These are phyloP conservation scores for Tapirus terrestris DNA, from an alignment of 2,113 vertebrate genomes.

Conservation along the genomic window DNA sequence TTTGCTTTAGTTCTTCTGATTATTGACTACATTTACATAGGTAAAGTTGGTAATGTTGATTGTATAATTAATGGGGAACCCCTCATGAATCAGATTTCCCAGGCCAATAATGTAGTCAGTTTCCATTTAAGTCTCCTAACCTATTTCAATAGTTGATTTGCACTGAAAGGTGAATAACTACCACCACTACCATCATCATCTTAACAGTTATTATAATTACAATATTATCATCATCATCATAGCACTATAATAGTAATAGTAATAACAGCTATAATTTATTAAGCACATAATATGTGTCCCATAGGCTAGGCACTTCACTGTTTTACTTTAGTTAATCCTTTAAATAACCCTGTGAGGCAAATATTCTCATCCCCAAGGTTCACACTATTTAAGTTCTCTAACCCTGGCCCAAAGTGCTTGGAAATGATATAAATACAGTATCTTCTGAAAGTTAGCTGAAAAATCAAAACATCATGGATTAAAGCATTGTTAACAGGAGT, in stretches of 20 bases:
- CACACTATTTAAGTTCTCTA: background rate
- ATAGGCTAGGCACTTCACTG: background rate
- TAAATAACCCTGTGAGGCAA: background rate
- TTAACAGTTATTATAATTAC: background rate
- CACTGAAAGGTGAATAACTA: background rate
- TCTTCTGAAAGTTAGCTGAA: background rate
- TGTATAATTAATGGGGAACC: background rate
- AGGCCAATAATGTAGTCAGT: background rate
- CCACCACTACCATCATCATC: background rate
- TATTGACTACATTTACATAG: background rate
- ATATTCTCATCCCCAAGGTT: background rate
- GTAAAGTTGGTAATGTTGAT: background rate
- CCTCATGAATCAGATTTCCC: background rate
- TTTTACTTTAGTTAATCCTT: background rate
- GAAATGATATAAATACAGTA: slow-evolving; percentile 12
- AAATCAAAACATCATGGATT: background rate
- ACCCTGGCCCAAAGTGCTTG: background rate
- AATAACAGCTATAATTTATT: background rate
- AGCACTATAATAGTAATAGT: background rate
- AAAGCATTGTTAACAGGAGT: background rate
- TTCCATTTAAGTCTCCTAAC: background rate
- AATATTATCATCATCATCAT: background rate
- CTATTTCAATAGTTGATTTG: background rate
- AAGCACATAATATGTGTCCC: background rate
- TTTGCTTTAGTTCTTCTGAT: background rate